Percentiles rank a stretch among this genome's conserved stretches.
Evolutionary conservation across 2,113 vertebrate genomes (phyloP).

Genomic region (Myiopsitta monachus): DNA sequence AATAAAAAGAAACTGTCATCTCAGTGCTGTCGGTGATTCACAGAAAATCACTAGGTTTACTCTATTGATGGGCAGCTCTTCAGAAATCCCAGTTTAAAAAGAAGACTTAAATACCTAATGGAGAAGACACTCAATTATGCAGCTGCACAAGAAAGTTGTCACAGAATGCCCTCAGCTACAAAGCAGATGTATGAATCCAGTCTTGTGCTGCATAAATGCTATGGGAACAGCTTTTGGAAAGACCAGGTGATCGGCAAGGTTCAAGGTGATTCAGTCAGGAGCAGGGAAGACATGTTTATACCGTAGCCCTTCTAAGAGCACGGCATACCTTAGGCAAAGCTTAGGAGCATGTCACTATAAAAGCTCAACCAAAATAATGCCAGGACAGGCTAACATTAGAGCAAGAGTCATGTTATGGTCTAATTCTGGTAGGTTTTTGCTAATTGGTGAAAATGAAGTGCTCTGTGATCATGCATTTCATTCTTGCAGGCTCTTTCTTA

Average conservation of each 20-base stretch:
- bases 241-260: not conserved
- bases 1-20: not conserved
- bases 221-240: not conserved
- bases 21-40: not conserved
- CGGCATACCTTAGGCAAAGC: not conserved
- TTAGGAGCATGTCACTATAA: not conserved
- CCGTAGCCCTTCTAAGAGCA: not conserved
- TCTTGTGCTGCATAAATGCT: not conserved
- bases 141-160: not conserved
- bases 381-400: not conserved
- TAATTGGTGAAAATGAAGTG: not conserved
- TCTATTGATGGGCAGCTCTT: not conserved
- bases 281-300: not conserved
- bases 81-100: constrained; percentile 1
- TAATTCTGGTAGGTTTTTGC: not conserved
- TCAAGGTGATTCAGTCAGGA: not conserved
- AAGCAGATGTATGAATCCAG: not conserved
- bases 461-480: not conserved
- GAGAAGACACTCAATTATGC: not conserved
- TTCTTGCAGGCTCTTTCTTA: not conserved
- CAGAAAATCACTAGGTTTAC: not conserved
- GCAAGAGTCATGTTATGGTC: not conserved
- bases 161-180: not conserved
- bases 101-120: not conserved
- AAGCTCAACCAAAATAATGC: not conserved